Conservation (phyloP, 2,113 vertebrate genomes). For the Morphnarchus princeps region DNA sequence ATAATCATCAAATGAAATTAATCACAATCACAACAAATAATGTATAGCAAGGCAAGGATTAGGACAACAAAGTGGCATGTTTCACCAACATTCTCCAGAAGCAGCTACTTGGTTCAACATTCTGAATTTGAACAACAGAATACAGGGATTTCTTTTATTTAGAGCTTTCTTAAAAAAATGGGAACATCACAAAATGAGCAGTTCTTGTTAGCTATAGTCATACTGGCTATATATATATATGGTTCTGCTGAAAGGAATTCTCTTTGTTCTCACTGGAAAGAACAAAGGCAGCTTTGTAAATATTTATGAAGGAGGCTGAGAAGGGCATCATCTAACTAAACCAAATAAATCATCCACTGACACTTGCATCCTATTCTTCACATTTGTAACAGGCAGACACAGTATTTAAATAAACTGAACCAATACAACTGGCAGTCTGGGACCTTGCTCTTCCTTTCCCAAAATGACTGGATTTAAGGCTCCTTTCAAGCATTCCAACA, state of each 20-base stretch:
- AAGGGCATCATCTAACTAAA: conserved; percentile 24
- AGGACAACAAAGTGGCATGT: not conserved
- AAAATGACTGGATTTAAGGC: conserved; percentile 31
- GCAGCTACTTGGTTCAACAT: not conserved
- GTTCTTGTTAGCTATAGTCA: not conserved
- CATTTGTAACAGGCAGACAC: conserved; percentile 7
- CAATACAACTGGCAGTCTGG: not conserved
- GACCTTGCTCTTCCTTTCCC: conserved; percentile 18
- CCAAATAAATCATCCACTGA: conserved; percentile 25
- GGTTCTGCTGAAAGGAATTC: not conserved
- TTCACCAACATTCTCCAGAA: not conserved
- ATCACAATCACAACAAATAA: conserved; percentile 4
- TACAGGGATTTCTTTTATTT: conserved; percentile 4
- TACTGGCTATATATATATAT: not conserved
- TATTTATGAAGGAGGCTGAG: not conserved
- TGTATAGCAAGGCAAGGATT: not conserved
- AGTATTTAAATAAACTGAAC: not conserved
- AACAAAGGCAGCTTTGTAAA: conserved; percentile 19
- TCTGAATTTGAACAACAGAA: not conserved
- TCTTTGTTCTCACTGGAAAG: not conserved
- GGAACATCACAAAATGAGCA: conserved; percentile 13
- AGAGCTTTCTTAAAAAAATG: conserved; percentile 19
- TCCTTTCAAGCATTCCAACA: conserved; percentile 26
- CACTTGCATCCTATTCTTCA: conserved; percentile 36
- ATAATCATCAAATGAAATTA: not conserved